phyloP scores from a whole-genome alignment of 2,113 vertebrate species.

The Lepus timidus region DNA sequence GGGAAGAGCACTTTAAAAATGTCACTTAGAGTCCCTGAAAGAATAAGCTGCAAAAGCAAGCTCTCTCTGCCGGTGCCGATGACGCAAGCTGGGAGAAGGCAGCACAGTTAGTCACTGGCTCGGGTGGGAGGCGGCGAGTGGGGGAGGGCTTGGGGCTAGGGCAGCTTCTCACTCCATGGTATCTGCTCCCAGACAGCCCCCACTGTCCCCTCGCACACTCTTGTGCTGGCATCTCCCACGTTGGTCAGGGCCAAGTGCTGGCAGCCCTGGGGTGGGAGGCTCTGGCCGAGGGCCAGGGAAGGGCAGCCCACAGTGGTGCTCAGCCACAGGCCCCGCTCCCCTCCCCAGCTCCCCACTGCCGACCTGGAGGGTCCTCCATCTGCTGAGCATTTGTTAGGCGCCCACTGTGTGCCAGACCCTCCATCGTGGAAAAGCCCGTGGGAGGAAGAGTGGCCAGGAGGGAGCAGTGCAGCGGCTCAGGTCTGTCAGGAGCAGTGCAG shows the following conservation, averaged over 20 bases:
- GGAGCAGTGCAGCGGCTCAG: not conserved
- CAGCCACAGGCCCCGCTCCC: too few relatives aligned
- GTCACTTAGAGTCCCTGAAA: slow-evolving; percentile 79
- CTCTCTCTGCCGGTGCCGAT: slow-evolving; percentile 62
- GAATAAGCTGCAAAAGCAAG: slow-evolving; percentile 75
- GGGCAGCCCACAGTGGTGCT: not conserved
- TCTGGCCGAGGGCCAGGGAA: not conserved
- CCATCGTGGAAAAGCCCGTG: not conserved
- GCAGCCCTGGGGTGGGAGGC: not conserved
- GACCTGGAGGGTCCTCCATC: too few relatives aligned
- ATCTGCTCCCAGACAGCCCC: not conserved
- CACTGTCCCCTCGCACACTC: not conserved
- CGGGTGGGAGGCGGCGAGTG: slow-evolving; percentile 79
- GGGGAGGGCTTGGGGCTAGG: slow-evolving; percentile 13
- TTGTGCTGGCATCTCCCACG: not conserved
- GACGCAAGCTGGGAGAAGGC: slow-evolving; percentile 76
- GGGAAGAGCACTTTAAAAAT: slow-evolving; percentile 77
- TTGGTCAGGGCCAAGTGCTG: not conserved
- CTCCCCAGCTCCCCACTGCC: not conserved
- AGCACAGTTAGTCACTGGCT: slow-evolving; percentile 83
- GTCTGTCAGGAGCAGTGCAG: not conserved
- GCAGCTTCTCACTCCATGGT: not conserved
- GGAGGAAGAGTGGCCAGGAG: not conserved
- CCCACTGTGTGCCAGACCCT: not conserved
- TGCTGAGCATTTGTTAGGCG: not conserved